Conservation (phyloP, 2,888 invertebrate genomes). For the Invenusta paracnida region DNA sequence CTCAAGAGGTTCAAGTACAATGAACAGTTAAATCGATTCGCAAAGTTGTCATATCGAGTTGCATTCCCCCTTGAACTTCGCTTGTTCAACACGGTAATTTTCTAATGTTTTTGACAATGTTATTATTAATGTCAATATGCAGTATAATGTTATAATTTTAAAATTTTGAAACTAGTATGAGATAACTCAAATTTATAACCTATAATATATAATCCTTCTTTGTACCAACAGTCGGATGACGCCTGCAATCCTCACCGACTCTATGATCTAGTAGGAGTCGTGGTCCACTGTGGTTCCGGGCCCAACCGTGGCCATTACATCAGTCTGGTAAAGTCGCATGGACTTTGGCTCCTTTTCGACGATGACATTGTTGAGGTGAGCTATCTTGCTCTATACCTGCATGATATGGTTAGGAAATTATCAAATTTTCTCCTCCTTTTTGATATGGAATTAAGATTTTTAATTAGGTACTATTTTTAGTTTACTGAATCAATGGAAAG, state of each 20-base stretch:
- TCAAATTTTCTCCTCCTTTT: too few species aligned
- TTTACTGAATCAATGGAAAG: too few species aligned
- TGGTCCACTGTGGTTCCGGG: slow-evolving; percentile 98
- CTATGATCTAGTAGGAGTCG: slow-evolving; percentile 96
- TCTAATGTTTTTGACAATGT: background rate
- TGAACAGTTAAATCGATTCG: slow-evolving; percentile 95
- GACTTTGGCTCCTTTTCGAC: slow-evolving; percentile 97
- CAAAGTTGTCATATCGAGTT: slow-evolving; percentile 96
- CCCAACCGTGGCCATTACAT: slow-evolving; percentile 99
- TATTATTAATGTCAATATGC: background rate
- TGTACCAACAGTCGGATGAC: slow-evolving; percentile 97
- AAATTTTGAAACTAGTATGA: too few species aligned
- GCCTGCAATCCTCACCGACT: slow-evolving; percentile 94
- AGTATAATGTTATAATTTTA: too few species aligned
- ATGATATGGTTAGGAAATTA: background rate
- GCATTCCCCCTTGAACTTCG: slow-evolving; percentile 95
- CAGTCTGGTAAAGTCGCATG: slow-evolving; percentile 97
- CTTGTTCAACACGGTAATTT: slow-evolving; percentile 86
- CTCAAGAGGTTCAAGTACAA: slow-evolving; percentile 86
- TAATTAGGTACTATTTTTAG: too few species aligned
- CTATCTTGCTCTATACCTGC: slow-evolving; percentile 50
- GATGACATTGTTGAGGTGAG: slow-evolving; percentile 99
- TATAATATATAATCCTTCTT: too few species aligned
- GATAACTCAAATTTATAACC: too few species aligned
- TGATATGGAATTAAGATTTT: too few species aligned